Evolutionary conservation across 1,140 invertebrate genomes (phyloP).

Genomic region (Pseudomyrmex gracilis): DNA sequence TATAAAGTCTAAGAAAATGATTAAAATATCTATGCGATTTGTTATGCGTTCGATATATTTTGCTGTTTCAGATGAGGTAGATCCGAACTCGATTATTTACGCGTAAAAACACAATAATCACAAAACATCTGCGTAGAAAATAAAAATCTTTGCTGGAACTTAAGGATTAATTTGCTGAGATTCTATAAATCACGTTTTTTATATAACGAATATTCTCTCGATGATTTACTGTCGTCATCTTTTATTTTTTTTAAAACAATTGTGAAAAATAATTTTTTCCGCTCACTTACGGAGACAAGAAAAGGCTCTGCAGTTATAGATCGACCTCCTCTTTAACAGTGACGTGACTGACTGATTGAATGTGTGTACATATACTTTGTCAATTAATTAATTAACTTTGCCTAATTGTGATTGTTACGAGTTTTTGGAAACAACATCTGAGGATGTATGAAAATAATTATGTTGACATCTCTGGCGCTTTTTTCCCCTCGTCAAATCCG

Average conservation of each 20-base stretch:
- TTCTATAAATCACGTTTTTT: background rate
- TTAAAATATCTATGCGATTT: conserved; percentile 59
- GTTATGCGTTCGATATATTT: conserved; percentile 35
- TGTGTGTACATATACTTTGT: conserved; percentile 66
- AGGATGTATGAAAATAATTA: conserved; percentile 68
- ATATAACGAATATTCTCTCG: too few relatives aligned
- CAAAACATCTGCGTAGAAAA: conserved; percentile 26
- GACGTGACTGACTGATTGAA: conserved; percentile 52
- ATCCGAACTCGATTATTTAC: conserved; percentile 67
- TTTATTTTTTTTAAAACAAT: background rate
- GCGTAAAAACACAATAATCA: conserved; percentile 29
- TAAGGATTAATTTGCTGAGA: background rate
- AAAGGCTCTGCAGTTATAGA: conserved; percentile 71
- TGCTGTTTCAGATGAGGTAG: conserved; percentile 75
- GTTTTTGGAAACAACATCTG: conserved; percentile 41
- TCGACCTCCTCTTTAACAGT: conserved; percentile 77
- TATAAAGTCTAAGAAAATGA: conserved; percentile 66
- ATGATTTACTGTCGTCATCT: too few relatives aligned
- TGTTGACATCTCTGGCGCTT: conserved; percentile 37
- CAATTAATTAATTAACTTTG: conserved; percentile 42
- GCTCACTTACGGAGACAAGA: conserved; percentile 53
- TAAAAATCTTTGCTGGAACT: background rate
- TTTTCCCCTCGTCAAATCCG: background rate
- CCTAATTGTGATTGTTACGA: conserved; percentile 21
- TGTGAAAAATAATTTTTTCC: conserved; percentile 34